Evolutionary conservation across 2,888 invertebrate species (phyloP).

Genomic region (Nemurella pictetii): DNA sequence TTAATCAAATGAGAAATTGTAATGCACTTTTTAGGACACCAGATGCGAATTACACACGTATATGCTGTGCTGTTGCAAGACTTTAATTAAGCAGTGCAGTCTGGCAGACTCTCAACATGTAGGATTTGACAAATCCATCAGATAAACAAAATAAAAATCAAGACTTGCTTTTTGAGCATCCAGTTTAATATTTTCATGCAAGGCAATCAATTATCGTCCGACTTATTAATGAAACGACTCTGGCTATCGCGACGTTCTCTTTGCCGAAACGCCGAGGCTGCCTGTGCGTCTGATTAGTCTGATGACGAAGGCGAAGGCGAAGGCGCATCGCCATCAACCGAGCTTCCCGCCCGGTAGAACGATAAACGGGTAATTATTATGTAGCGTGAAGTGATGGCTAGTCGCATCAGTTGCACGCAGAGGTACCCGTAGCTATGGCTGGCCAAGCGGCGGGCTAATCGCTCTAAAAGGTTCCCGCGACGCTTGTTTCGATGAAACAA

Average conservation of each 20-base stretch:
- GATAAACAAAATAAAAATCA: not conserved
- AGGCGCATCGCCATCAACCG: not conserved
- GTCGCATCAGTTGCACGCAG: slow-evolving; percentile 2
- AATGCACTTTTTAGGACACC: not conserved
- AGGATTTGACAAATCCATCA: not conserved
- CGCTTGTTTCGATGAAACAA: not conserved
- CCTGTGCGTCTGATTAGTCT: too few relatives aligned
- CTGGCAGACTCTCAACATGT: not conserved
- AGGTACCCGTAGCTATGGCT: not conserved
- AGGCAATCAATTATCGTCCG: not conserved
- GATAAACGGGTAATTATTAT: slow-evolving; percentile 29
- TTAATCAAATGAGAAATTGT: not conserved
- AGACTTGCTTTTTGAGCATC: not conserved
- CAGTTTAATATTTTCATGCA: not conserved
- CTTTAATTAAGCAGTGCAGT: not conserved
- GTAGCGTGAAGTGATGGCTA: slow-evolving; percentile 19
- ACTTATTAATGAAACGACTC: not conserved
- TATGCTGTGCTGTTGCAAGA: not conserved
- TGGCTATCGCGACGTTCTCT: not conserved
- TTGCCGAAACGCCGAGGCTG: too few relatives aligned
- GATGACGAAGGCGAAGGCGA: too few relatives aligned
- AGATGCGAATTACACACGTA: not conserved
- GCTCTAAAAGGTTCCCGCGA: slow-evolving; percentile 14
- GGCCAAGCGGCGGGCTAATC: slow-evolving; percentile 16
- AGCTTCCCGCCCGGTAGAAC: slow-evolving; percentile 5